These are phyloP conservation scores for Nothocercus nigrocapillus DNA, from an alignment of 2,113 vertebrate genomes.

Conservation along the genomic window DNA sequence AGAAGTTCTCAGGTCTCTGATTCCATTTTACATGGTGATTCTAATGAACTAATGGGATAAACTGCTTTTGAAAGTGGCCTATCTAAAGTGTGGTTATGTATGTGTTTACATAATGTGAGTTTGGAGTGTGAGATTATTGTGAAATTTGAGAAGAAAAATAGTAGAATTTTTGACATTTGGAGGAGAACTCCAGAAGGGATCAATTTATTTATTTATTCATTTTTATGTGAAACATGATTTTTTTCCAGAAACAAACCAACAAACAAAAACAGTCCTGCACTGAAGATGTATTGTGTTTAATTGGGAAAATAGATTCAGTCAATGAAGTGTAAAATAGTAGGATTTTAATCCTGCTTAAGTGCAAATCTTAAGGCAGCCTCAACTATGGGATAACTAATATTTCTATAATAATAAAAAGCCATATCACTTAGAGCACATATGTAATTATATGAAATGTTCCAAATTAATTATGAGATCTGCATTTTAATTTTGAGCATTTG, in stretches of 20 bases:
- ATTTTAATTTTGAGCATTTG: not conserved
- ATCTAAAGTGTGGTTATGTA: not conserved
- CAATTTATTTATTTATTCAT: not conserved
- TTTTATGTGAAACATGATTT: not conserved
- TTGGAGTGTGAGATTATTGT: not conserved
- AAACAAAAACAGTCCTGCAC: not conserved
- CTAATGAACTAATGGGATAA: not conserved
- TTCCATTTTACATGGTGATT: not conserved
- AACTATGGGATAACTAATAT: not conserved
- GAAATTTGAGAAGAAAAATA: not conserved
- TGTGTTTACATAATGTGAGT: not conserved
- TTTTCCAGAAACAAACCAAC: not conserved
- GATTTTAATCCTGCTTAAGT: not conserved
- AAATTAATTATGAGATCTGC: not conserved
- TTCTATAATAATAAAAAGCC: not conserved
- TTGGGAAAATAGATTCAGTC: not conserved
- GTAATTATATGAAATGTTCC: not conserved
- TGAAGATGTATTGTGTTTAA: not conserved
- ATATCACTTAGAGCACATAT: not conserved
- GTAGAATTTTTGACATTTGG: not conserved
- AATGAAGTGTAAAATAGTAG: conserved; percentile 12
- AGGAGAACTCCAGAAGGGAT: not conserved
- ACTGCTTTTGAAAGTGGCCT: not conserved
- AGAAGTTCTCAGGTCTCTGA: not conserved
- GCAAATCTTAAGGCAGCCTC: not conserved